Evolutionary conservation across 2,888 invertebrate species (phyloP), one percentile per base, ranked within the genome.

Genomic region (Omphaloscelis lunosa): DNA sequence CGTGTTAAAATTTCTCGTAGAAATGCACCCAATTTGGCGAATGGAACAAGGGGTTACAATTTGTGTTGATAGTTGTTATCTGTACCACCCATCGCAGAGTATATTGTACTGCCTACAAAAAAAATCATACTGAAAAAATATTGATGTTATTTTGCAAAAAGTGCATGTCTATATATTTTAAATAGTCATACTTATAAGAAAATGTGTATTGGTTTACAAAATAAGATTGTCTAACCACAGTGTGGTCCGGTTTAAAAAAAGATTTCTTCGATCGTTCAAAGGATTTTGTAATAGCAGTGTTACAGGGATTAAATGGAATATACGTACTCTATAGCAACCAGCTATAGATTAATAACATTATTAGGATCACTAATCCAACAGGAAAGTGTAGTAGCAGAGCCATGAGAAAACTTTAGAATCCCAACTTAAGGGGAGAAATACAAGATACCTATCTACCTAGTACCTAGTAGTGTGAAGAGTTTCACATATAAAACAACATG

Each of bases 1-100:
- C 90, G 91, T 93, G 94, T 95, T 93, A 93, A 94, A 96, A 95
- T 95, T 93, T 95, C 91, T 92, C 93, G 91, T 93, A 92, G 92
- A 95, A 96, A 94, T 95, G 95, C 94, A 94, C 93, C 95, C 95
- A 95, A 96, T 96, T 96, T 95, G 91, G 91, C 90, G 94, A 92
- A 95, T 95, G 94, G 93, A 93, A 93, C 93, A 93, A 92, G 95
- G 88, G 95, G 94, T 93, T 93, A 95, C 95, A 95, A 95, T 96
- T 95, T 95, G 95, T 93, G 94, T 94, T 93, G 93, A 95, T 95
- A 94, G 92, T 93, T 92, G 92, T 94, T 96, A 96, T 96, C 96
- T 94, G 84, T 89, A 90, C 90, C 90, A 89, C 94, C 95, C 94
- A 95, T 95, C 95, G 91, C 90, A 86, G 88, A 90, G 85, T 86